Base-by-base conservation (phyloP, 2,888 invertebrate species). In the Tipula unca region DNA sequence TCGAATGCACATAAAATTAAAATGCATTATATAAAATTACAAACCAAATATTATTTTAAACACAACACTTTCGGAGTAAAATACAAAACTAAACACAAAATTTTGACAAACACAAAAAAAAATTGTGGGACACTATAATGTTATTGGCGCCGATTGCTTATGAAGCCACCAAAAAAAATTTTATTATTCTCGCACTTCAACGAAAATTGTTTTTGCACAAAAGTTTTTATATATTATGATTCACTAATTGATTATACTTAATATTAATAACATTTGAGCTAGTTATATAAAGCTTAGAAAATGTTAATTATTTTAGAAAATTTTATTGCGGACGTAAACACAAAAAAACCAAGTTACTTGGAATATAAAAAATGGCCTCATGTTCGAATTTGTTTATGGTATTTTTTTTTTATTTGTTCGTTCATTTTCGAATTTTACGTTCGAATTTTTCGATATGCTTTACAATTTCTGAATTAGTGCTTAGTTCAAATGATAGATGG, bases 291-390 rank as follows among this genome's bases (percentile, higher is more conserved):
- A 25, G 69, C 0, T 69, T 25, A 29, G 1, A 83, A 83, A 32
- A 32, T 32, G 6, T 83, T 32, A 32, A 35, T 83, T 83, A 17
- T 83, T 32, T 83, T n/a, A 29, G 17, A 29, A 17, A 84, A 84
- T 84, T 84, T 84, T 36, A 84, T 84, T 84, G 84, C 32, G 84
- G 35, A 84, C 84, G 84, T 84, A 84, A 84, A 84, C 84, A 84
- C 84, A 84, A 83, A 82, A 54, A 69, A 69, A 20, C 69, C 69
- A 32, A 83, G 32, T 83, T 83, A 29, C 17, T 35, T 32, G 35
- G 29, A 83, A 83, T 83, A 83, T 17, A 83, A 83, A 83, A 83
- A 83, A 83, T 83, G 83, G 83, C 83, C n/a, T 83, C 83, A 14
- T 83, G 29, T 32, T 83, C 83, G 83, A 83, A 83, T 83, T 83